These are phyloP conservation scores for Trinorchestia longiramus DNA, from an alignment of 1,140 invertebrate genomes.

Conservation along the genomic window DNA sequence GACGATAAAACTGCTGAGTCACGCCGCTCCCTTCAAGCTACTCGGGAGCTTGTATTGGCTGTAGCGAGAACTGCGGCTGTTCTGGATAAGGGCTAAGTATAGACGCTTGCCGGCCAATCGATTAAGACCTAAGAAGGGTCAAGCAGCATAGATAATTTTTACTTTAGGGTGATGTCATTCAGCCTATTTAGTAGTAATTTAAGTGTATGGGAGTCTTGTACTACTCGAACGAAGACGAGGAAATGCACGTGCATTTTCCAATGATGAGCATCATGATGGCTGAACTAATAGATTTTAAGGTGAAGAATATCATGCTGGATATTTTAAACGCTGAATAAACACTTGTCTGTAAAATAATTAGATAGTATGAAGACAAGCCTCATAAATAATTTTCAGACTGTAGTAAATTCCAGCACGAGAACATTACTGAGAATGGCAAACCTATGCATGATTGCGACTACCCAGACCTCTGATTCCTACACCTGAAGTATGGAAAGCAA, in stretches of 20 bases:
- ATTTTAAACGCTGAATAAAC: not conserved
- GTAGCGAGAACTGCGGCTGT: too few relatives aligned
- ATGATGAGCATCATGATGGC: not conserved
- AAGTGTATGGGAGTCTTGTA: not conserved
- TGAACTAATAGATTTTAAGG: not conserved
- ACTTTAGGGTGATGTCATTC: not conserved
- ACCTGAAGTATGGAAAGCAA: too few relatives aligned
- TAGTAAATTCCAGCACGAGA: not conserved
- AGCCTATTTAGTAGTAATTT: not conserved
- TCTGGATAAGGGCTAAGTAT: not conserved
- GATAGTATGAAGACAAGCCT: not conserved
- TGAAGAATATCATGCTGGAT: not conserved
- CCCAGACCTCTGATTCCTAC: too few relatives aligned
- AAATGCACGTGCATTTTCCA: not conserved
- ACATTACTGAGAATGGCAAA: too few relatives aligned
- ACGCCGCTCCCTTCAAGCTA: not conserved
- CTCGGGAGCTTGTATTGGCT: not conserved
- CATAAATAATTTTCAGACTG: not conserved
- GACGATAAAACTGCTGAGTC: not conserved
- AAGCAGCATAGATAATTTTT: not conserved
- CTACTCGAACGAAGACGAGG: not conserved
- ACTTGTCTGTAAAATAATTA: not conserved
- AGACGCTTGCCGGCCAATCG: not conserved
- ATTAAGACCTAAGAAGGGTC: not conserved
- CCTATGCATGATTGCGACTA: too few relatives aligned